Conservation (phyloP, 1,140 invertebrate species). For the Halesus radiatus region DNA sequence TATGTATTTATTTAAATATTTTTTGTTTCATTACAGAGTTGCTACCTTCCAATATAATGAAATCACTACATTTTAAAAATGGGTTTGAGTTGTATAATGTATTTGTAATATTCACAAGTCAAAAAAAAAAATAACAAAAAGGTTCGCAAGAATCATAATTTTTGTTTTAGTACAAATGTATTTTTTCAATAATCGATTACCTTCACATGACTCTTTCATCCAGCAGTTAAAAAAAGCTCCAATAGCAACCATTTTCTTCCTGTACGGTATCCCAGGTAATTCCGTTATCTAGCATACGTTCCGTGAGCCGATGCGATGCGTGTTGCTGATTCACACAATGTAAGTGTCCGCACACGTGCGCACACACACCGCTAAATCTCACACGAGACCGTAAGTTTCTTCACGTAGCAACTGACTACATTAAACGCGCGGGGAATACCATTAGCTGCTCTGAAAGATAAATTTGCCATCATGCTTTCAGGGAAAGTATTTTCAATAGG, state of each 20-base stretch:
- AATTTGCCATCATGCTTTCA: constrained; percentile 57
- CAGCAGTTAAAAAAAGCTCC: background rate
- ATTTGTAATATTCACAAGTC: too few relatives aligned
- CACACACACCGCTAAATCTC: constrained; percentile 49
- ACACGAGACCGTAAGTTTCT: constrained; percentile 54
- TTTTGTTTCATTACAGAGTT: too few relatives aligned
- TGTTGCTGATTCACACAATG: constrained; percentile 31
- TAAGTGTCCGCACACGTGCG: constrained; percentile 21
- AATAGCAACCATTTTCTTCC: background rate
- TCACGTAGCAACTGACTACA: constrained; percentile 56
- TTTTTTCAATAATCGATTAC: too few relatives aligned
- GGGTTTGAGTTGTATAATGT: too few relatives aligned
- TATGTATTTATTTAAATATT: too few relatives aligned
- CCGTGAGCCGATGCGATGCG: constrained; percentile 15
- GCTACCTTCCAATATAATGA: too few relatives aligned
- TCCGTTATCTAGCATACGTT: constrained; percentile 4
- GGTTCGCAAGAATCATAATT: too few relatives aligned
- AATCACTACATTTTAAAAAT: too few relatives aligned
- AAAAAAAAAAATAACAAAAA: too few relatives aligned
- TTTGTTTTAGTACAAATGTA: too few relatives aligned
- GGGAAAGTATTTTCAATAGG: constrained; percentile 56
- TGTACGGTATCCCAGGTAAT: background rate
- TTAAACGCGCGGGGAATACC: constrained; percentile 57
- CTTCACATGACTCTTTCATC: too few relatives aligned
- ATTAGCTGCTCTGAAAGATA: constrained; percentile 56